Base-by-base conservation (phyloP, 2,888 invertebrate species). In the Apotomis betuletana region DNA sequence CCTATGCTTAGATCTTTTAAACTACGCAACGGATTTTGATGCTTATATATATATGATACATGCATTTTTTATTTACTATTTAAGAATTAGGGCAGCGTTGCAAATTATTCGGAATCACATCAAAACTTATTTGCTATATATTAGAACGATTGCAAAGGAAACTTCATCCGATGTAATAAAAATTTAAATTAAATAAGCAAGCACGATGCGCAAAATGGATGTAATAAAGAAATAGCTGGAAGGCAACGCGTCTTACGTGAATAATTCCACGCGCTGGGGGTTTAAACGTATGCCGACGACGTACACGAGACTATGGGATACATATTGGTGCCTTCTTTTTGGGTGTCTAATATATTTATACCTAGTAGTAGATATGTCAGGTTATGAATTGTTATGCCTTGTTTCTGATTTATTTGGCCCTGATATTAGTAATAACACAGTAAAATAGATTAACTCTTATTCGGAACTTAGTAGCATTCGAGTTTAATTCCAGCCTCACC, bases 151-250 rank as follows among this genome's bases (percentile, higher is more conserved):
- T 52, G 5, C 13, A 13, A 13, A 38, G 10, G 36, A 36, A 36
- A 63, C 13, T 5, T 6, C 54, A 4, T 44, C n/a, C 51, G 57
- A 59, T 59, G 59, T 27, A 27, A 52, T 79, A 83, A 84, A 81
- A 86, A 87, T 88, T 88, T 87, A 87, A 87, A 78, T 83, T 84
- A 80, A 82, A 81, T 81, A 83, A 86, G 83, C 85, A 86, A 86
- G 80, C 78, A 77, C 77, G 77, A 78, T 77, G 80, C 79, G 79
- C 76, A 77, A 82, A 85, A 86, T 85, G 84, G 82, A 82, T 84
- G 86, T 87, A 88, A 90, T 90, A 90, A 89, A 89, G 86, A 86
- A 89, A 89, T 87, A 85, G 83, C 88, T 86, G 74, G 76, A 78
- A 80, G 84, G 81, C 83, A 82, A 82, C 81, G 83, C 78, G 82